Evolutionary conservation across 2,797 vertebrate species (phyloP).

Genomic region (Gymnoscopelus microlampas): DNA sequence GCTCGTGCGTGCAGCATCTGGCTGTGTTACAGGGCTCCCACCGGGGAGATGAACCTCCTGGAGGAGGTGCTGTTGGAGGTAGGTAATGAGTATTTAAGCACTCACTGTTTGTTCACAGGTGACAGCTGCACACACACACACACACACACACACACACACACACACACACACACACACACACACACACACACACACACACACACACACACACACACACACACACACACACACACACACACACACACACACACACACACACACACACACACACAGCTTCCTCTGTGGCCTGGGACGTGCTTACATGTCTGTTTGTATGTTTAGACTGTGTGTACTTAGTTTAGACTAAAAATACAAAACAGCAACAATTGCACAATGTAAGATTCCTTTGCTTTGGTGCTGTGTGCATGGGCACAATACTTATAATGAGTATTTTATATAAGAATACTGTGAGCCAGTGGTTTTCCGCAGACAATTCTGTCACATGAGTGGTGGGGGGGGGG

Average conservation of each 20-base stretch:
- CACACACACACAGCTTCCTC: too few species aligned
- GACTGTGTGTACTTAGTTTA: too few species aligned
- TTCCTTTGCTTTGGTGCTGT: not conserved
- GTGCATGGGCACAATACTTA: not conserved
- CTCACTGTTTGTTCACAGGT: constrained; percentile 61
- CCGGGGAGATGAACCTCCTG: constrained; percentile 42
- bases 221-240: not conserved
- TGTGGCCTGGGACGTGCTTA: too few species aligned
- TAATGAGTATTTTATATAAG: too few species aligned
- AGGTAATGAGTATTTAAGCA: constrained; percentile 63
- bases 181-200: constrained; percentile 24
- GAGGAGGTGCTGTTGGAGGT: constrained; percentile 46
- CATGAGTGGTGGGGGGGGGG: not conserved
- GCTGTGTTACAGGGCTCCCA: constrained; percentile 15
- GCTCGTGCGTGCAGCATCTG: not conserved
- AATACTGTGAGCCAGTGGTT: too few species aligned
- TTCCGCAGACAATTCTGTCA: constrained; percentile 31
- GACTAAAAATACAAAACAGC: too few species aligned
- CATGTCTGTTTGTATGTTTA: too few species aligned
- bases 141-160: constrained; percentile 22
- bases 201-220: not conserved
- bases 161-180: constrained; percentile 18
- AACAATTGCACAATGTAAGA: too few species aligned
- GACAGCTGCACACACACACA: constrained; percentile 52
- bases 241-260: constrained; percentile 1